Evolutionary conservation across 2,797 vertebrate species (phyloP).

Genomic region (Paedocypris micromegethes): DNA sequence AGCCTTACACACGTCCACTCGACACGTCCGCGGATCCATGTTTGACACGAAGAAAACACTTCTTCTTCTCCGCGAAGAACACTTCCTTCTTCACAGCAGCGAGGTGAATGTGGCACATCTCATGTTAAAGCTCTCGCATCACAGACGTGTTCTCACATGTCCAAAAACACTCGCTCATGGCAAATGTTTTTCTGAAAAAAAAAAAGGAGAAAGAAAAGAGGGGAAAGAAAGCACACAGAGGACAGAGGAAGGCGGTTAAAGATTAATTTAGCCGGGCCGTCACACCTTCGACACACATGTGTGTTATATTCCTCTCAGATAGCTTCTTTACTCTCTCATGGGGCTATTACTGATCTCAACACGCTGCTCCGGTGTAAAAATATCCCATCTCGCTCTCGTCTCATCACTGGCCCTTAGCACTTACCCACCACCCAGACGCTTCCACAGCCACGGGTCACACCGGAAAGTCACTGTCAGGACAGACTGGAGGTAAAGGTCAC

Average conservation of each 20-base stretch:
- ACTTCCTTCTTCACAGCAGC: rapidly evolving
- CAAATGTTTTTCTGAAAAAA: neutral
- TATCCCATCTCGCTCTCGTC: constrained; percentile 6
- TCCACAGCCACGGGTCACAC: too few species aligned
- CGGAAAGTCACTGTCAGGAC: too few species aligned
- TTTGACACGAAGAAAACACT: too few species aligned
- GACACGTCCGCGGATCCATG: constrained; percentile 44
- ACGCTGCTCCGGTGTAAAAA: constrained; percentile 1
- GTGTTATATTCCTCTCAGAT: neutral
- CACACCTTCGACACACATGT: neutral
- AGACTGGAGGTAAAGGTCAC: too few species aligned
- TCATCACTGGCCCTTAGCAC: constrained; percentile 20
- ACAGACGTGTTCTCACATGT: constrained; percentile 33
- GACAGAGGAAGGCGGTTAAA: neutral
- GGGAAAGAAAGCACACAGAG: too few species aligned
- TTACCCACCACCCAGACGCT: neutral
- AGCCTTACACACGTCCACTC: constrained; percentile 28
- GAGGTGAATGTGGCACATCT: neutral
- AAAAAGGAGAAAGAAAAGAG: neutral
- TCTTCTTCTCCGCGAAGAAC: too few species aligned
- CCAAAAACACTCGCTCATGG: neutral
- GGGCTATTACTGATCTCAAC: neutral
- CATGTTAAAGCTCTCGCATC: constrained; percentile 13
- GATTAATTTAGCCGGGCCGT: neutral
- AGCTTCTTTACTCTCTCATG: neutral